Conservation (phyloP, 2,113 vertebrate genomes). For the Pterocles burchelli region DNA sequence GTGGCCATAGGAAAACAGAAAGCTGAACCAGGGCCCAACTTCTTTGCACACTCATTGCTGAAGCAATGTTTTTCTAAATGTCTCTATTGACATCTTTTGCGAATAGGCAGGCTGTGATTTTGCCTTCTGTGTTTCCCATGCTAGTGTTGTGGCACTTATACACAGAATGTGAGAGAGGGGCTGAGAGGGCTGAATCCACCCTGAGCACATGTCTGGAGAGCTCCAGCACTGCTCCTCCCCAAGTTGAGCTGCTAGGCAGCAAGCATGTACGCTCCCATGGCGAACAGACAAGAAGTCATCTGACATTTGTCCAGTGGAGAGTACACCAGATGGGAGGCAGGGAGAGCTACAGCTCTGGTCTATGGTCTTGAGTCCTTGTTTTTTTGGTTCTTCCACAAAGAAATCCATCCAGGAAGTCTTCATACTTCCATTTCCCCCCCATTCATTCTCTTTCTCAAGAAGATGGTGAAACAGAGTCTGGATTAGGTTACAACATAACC, state of each 20-base stretch:
- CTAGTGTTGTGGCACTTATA: neutral
- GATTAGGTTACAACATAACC: neutral
- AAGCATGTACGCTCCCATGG: neutral
- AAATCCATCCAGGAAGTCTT: neutral
- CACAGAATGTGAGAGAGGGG: neutral
- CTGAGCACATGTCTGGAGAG: neutral
- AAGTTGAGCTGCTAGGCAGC: neutral
- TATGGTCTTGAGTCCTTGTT: neutral
- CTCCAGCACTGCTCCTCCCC: neutral
- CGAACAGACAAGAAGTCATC: neutral
- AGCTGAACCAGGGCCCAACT: neutral
- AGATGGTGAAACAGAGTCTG: neutral
- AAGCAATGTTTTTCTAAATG: neutral
- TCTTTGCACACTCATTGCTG: neutral
- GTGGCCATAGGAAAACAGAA: neutral
- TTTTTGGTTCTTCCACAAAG: neutral
- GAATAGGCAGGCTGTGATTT: neutral
- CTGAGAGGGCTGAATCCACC: neutral
- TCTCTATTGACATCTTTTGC: neutral
- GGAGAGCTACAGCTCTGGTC: neutral
- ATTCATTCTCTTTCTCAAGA: neutral
- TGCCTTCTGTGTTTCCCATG: neutral
- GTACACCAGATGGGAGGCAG: neutral
- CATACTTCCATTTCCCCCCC: rapidly evolving
- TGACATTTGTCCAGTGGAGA: neutral